A percentile compares a stretch with the other conserved stretches of the same genome.
phyloP scores from a whole-genome alignment of 2,113 vertebrate species.

The Ellobius talpinus region DNA sequence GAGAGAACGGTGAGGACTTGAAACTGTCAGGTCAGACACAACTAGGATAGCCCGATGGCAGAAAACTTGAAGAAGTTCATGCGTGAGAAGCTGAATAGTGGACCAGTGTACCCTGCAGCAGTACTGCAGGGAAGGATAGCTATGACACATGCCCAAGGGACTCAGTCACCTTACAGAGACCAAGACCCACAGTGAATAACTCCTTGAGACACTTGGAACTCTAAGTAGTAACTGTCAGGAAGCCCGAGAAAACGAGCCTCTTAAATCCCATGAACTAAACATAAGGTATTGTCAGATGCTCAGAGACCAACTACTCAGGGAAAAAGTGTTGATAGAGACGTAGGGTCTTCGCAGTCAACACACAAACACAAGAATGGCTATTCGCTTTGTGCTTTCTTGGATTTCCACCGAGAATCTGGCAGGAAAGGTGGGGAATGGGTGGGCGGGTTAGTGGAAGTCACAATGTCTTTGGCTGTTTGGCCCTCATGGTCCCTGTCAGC shows the following conservation, averaged over 20 bases:
- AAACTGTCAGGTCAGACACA: background rate
- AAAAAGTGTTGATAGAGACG: background rate
- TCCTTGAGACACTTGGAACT: background rate
- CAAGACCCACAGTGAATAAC: conserved; percentile 23
- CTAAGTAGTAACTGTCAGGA: conserved; percentile 26
- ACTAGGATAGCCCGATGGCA: background rate
- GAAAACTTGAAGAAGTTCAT: conserved; percentile 1
- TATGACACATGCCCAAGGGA: background rate
- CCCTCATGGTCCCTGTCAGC: background rate
- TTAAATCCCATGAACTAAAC: conserved; percentile 23
- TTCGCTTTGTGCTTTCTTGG: background rate
- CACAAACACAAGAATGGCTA: background rate
- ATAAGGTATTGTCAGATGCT: background rate
- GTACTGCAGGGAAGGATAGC: background rate
- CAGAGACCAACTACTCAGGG: background rate
- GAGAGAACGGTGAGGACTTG: background rate
- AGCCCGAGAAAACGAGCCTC: background rate
- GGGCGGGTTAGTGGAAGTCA: background rate
- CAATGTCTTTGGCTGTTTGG: background rate
- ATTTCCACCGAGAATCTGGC: background rate
- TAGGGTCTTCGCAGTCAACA: background rate
- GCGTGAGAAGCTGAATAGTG: background rate
- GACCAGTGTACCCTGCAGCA: background rate
- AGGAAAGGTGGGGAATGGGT: background rate
- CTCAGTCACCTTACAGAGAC: background rate